Evolutionary conservation across 2,113 vertebrate species (phyloP).

Genomic region (Corythoichthys haematopterus): DNA sequence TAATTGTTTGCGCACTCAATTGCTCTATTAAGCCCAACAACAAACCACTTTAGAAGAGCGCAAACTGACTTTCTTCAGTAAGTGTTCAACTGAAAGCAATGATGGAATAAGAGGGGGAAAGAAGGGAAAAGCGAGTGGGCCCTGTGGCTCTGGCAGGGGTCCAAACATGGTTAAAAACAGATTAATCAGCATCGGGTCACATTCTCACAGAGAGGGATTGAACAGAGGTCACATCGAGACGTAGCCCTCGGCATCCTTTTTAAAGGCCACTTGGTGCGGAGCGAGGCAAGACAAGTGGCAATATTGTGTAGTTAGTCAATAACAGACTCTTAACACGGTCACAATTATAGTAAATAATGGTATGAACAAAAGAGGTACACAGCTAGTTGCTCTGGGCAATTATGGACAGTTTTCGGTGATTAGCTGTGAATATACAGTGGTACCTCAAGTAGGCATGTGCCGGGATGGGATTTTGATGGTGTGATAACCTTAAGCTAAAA

Average conservation of each 20-base stretch:
- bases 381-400: too few species aligned
- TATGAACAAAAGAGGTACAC: too few species aligned
- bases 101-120: constrained; percentile 45
- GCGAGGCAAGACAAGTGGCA: constrained; percentile 6
- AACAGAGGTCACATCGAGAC: constrained; percentile 12
- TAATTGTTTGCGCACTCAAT: background rate
- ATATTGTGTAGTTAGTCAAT: background rate
- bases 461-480: too few species aligned
- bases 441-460: too few species aligned
- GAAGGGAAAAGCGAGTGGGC: constrained; percentile 25
- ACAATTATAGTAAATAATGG: too few species aligned
- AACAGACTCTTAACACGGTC: too few species aligned
- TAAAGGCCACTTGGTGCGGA: constrained; percentile 16
- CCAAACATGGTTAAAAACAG: constrained; percentile 67
- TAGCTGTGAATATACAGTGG: too few species aligned
- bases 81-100: constrained; percentile 51
- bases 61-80: constrained; percentile 31
- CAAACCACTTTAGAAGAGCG: constrained; percentile 1
- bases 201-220: constrained; percentile 57
- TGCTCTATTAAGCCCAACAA: background rate
- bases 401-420: too few species aligned
- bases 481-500: too few species aligned
- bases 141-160: constrained; percentile 45
- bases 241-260: constrained; percentile 26
- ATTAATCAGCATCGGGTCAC: constrained; percentile 68